phyloP scores from a whole-genome alignment of 2,888 invertebrate genomes.

The Noctua janthina region DNA sequence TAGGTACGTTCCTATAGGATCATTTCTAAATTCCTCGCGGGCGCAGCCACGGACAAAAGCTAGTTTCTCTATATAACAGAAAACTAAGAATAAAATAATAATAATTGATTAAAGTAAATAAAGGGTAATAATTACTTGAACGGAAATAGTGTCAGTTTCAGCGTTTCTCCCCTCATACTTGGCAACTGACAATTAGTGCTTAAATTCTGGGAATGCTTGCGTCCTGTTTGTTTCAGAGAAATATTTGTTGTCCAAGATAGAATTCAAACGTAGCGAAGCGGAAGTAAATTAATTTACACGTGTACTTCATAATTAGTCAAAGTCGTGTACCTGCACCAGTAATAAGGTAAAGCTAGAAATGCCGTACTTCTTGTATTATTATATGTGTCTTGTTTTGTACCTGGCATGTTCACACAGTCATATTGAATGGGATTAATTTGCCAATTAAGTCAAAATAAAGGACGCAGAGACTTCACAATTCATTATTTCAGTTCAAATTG shows the following conservation, averaged over 20 bases:
- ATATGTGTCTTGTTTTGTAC: neutral
- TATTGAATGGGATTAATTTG: neutral
- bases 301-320: neutral
- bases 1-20: neutral
- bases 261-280: neutral
- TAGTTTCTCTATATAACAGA: neutral
- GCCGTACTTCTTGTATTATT: neutral
- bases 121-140: neutral
- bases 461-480: neutral
- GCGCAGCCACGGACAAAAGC: neutral
- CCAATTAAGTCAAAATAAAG: neutral
- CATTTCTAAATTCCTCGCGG: neutral
- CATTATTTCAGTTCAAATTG: neutral
- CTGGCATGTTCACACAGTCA: neutral
- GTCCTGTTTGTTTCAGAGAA: neutral
- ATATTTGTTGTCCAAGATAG: neutral
- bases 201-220: neutral
- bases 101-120: too few relatives aligned
- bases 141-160: neutral
- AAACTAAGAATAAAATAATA: too few relatives aligned
- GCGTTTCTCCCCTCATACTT: neutral
- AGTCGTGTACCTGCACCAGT: neutral
- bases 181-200: neutral
- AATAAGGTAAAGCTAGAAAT: neutral
- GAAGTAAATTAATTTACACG: neutral